Evolutionary conservation across 2,113 vertebrate genomes (phyloP).

Genomic region (Platichthys stellatus): DNA sequence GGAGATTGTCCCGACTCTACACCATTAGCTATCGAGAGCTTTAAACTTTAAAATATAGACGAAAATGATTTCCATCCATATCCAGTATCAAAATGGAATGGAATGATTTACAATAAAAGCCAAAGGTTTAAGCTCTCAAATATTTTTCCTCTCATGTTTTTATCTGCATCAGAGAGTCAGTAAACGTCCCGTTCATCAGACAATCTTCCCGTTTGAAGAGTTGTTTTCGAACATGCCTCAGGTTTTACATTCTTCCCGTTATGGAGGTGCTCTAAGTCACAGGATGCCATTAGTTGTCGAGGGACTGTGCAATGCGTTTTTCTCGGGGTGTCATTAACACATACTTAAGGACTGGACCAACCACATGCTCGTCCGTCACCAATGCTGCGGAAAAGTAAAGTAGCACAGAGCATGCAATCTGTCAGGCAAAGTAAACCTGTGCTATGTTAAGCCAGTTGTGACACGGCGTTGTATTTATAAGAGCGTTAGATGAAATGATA

Average conservation of each 20-base stretch:
- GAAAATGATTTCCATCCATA: too few species aligned
- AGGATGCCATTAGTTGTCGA: conserved; percentile 30
- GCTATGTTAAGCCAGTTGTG: background rate
- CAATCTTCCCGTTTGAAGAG: background rate
- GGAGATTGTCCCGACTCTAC: too few species aligned
- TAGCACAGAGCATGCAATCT: background rate
- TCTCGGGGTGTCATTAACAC: conserved; percentile 43
- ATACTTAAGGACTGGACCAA: conserved; percentile 57
- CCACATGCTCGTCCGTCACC: conserved; percentile 44
- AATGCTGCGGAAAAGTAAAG: background rate
- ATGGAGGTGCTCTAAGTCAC: conserved; percentile 13
- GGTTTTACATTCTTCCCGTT: background rate
- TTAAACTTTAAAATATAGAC: too few species aligned
- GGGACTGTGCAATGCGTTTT: conserved; percentile 24
- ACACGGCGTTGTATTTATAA: background rate
- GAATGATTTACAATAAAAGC: too few species aligned
- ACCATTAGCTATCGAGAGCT: too few species aligned
- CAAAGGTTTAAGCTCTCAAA: too few species aligned
- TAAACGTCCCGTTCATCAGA: background rate
- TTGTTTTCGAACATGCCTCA: background rate
- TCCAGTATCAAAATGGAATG: too few species aligned
- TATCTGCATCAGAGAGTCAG: too few species aligned
- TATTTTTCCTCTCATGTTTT: too few species aligned
- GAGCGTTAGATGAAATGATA: too few species aligned
- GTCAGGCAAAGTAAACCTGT: background rate